Percentiles rank a stretch among this genome's conserved stretches.
phyloP scores from a whole-genome alignment of 1,140 invertebrate species.

The Trissolcus basalis region DNA sequence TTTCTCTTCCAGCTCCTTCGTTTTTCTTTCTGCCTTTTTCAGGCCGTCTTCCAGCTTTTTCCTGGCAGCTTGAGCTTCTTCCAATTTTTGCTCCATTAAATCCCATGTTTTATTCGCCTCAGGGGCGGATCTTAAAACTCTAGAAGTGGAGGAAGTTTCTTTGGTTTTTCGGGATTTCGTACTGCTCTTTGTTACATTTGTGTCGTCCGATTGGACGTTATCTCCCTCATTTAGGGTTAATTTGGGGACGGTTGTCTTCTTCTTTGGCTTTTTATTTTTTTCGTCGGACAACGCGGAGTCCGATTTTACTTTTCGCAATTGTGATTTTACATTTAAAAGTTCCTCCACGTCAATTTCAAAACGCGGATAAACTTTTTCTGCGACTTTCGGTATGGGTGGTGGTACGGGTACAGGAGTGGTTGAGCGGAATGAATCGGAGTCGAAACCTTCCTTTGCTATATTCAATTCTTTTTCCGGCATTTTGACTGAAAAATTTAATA shows the following conservation, averaged over 20 bases:
- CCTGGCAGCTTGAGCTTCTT: not conserved
- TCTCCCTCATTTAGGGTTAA: too few species aligned
- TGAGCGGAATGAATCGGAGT: not conserved
- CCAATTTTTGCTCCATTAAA: not conserved
- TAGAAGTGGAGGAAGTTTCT: too few species aligned
- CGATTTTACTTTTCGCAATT: not conserved
- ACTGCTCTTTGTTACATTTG: too few species aligned
- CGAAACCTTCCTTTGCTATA: not conserved
- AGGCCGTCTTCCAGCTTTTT: not conserved
- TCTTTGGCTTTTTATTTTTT: not conserved
- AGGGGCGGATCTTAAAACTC: not conserved
- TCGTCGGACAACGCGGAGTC: too few species aligned
- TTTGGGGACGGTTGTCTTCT: not conserved
- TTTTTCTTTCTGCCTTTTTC: not conserved
- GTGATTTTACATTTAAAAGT: not conserved
- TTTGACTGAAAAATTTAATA: too few species aligned
- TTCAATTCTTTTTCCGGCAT: too few species aligned
- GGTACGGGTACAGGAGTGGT: not conserved
- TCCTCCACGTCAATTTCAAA: not conserved
- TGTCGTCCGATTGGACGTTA: too few species aligned
- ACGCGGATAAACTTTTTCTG: not conserved
- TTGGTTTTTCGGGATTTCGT: too few species aligned
- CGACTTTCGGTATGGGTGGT: not conserved
- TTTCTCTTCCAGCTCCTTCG: not conserved
- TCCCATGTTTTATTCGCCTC: not conserved